phyloP scores from a whole-genome alignment of 2,888 invertebrate species.

The Diaphora mendica region DNA sequence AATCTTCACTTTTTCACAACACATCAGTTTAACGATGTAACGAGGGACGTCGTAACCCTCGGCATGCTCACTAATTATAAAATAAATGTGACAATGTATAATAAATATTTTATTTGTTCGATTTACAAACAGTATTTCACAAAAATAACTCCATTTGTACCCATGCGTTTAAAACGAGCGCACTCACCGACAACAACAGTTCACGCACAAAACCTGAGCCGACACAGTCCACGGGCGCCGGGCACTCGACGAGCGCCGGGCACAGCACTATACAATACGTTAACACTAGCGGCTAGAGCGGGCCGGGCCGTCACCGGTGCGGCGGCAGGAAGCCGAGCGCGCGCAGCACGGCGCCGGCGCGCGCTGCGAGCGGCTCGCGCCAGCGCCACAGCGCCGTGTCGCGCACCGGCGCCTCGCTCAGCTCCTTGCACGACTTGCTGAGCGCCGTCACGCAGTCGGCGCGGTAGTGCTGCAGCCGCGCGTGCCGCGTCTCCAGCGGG shows the following conservation, averaged over 20 bases:
- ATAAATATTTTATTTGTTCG: constrained; percentile 28
- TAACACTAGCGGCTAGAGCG: not conserved
- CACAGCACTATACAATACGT: not conserved
- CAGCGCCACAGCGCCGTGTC: constrained; percentile 96
- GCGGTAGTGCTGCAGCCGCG: constrained; percentile 97
- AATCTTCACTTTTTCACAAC: not conserved
- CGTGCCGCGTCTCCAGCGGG: constrained; percentile 92
- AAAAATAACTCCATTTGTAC: constrained; percentile 23
- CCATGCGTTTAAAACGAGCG: constrained; percentile 11
- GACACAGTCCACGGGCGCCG: not conserved
- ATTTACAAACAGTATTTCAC: constrained; percentile 23
- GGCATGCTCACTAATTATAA: not conserved
- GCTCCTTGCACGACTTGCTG: constrained; percentile 94
- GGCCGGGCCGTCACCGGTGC: constrained; percentile 53
- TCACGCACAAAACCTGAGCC: constrained; percentile 7
- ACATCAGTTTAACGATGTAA: not conserved
- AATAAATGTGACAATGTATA: constrained; percentile 2
- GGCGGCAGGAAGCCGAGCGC: constrained; percentile 90
- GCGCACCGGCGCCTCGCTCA: constrained; percentile 92
- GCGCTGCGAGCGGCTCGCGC: constrained; percentile 90
- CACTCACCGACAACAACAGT: constrained; percentile 13
- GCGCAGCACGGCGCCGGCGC: constrained; percentile 90
- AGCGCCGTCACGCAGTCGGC: constrained; percentile 96
- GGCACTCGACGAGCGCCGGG: too few relatives aligned
- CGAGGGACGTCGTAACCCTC: not conserved